Evolutionary conservation across 1,140 invertebrate species (phyloP), one percentile per base, ranked within the genome.

Genomic region (Pseudomyrmex sp.): DNA sequence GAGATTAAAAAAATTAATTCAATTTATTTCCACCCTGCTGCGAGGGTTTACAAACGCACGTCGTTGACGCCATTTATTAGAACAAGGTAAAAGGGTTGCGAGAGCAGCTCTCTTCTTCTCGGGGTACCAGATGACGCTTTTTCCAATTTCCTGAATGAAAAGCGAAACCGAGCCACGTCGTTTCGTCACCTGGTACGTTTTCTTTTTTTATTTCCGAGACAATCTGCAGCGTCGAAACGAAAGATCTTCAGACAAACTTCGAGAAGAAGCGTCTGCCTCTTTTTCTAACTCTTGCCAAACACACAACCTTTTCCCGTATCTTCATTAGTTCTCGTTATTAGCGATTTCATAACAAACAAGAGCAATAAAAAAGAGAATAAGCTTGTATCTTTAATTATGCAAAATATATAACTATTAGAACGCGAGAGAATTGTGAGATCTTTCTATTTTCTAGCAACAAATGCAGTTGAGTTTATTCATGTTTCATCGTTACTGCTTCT

Each of bases 71-170:
- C 46, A 80, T 80, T 80, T 80, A 70, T 20, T 70, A 44, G 23
- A 7, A 77, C 44, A 20, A 46, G 44, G 61, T 61, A 84, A 93
- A 93, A 92, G 93, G 92, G 91, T 94, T 93, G 84, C 73, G 58
- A 83, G 50, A 35, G 75, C 63, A 56, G 84, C 46, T 62, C 70
- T 52, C 4, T 50, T 56, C 62, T 65, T 1, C 68, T 12, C 77
- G 63, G 52, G 56, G 77, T 61, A 61, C 88, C 92, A 93, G 92
- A 93, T 93, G 92, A 93, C 91, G 92, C 88, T 80, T 87, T 93
- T 93, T 92, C 87, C 91, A 93, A 94, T 93, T 93, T 93, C 88
- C 90, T 91, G 88, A 91, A 91, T 91, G 92, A 90, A 84, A 90
- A 82, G 91, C 91, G 88, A 89, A 89, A 93, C 92, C 88, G 92